Base-by-base conservation (phyloP, 2,797 vertebrate genomes). In the Kryptolebias ocellatus region DNA sequence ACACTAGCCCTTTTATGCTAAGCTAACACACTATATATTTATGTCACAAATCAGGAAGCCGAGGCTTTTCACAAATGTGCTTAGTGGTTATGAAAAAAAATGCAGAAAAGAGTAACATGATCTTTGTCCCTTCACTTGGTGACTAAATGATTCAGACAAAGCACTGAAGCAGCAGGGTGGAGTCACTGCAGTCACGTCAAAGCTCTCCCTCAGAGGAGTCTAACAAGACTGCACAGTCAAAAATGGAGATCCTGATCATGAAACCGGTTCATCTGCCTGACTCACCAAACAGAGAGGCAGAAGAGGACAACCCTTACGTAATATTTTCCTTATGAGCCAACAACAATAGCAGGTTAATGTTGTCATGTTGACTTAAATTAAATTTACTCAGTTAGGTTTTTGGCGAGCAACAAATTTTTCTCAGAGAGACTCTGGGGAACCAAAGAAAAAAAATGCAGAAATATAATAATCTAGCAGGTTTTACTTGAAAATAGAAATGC, bases 131-230 rank as follows among this genome's bases (percentile, higher is more conserved):
- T 68, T 53, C 39, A 78, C 42, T 64, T 63, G 52, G 78, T 58
- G 39, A 67, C 46, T 50, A 50, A 69, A 68, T 9, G 17, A 68
- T 74, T 73, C 67, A 64, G 51, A 42, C 1, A 11, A 56, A 61
- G 24, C 81, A 64, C 4, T 72, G 37, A 59, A 60, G 37, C 55
- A 66, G 65, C 20, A 80, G 76, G 77, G 83, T 80, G 82, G 75
- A 84, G 84, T 72, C 60, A 49, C 31, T 37, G 31, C 57, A 65
- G 60, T 37, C 44, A 82, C 77, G 74, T 82, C 72, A 84, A 85
- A 86, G 74, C 63, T 37, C 54, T 60, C 54, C 24, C 39, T 66
- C 45, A 64, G 51, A 73, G 62, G 14, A 80, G 64, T 20, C 24
- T 8, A 66, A 50, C 44, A 49, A 54, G 63, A 60, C 51, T 59